Percentiles rank a stretch among this genome's conserved stretches.
Conservation (phyloP, 2,113 vertebrate genomes). For the Cyprinodon variegatus region DNA sequence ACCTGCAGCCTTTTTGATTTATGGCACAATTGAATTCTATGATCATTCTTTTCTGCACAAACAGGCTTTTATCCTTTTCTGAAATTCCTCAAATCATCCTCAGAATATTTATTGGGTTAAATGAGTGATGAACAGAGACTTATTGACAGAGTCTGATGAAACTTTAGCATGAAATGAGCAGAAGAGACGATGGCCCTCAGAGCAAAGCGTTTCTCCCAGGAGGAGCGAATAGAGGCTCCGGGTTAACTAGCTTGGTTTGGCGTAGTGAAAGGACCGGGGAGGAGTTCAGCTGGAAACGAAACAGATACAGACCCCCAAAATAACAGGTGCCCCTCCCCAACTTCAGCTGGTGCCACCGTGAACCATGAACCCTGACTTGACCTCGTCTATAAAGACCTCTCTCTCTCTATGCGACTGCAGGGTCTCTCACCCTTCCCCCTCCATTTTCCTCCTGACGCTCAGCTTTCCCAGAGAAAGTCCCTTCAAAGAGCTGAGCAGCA, state of each 20-base stretch:
- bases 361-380: slow-evolving; percentile 86
- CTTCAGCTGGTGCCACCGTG: slow-evolving; percentile 92
- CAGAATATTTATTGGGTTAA: background rate
- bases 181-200: slow-evolving; percentile 25
- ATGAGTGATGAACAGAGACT: background rate
- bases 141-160: background rate
- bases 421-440: slow-evolving; percentile 45
- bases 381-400: slow-evolving; percentile 87
- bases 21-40: no score
- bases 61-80: background rate
- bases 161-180: slow-evolving; percentile 17
- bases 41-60: no score
- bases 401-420: slow-evolving; percentile 27
- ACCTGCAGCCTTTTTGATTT: no score
- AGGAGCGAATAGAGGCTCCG: slow-evolving; percentile 75
- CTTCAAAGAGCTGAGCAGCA: slow-evolving; percentile 54
- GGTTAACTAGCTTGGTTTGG: slow-evolving; percentile 89
- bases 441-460: slow-evolving; percentile 36
- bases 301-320: slow-evolving; percentile 81
- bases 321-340: slow-evolving; percentile 92
- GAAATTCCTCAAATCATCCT: background rate
- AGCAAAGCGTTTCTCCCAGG: slow-evolving; percentile 72
- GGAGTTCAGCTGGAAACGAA: slow-evolving; percentile 70
- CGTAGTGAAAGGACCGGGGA: slow-evolving; percentile 66
- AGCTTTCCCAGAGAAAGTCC: slow-evolving; percentile 36